Evolutionary conservation across 2,797 vertebrate genomes (phyloP).

Genomic region (Rhinatrema bivittatum): DNA sequence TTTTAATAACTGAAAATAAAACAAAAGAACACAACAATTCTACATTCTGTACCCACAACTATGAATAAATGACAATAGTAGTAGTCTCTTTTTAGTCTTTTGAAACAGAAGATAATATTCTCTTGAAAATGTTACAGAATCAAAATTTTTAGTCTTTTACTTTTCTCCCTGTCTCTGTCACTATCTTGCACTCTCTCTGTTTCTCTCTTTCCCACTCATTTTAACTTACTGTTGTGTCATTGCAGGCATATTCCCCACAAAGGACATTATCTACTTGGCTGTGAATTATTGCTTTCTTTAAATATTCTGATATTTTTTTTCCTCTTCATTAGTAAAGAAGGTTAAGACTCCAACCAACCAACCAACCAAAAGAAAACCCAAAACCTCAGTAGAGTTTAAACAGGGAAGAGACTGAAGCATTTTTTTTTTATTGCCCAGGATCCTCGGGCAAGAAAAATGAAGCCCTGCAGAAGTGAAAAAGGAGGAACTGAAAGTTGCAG

Average conservation of each 20-base stretch:
- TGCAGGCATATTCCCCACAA: slow-evolving; percentile 10
- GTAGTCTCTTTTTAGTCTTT: too few relatives aligned
- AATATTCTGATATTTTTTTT: slow-evolving; percentile 4
- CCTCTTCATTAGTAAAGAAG: slow-evolving; percentile 10
- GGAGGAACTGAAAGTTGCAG: slow-evolving; percentile 26
- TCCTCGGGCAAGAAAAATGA: slow-evolving; percentile 20
- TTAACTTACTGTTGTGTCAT: slow-evolving; percentile 7
- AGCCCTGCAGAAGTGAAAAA: slow-evolving; percentile 21
- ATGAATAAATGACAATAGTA: too few relatives aligned
- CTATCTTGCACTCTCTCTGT: too few relatives aligned
- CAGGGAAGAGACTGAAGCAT: slow-evolving; percentile 12
- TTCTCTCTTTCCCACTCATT: neutral
- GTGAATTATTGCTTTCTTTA: slow-evolving; percentile 6
- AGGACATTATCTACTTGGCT: slow-evolving; percentile 7
- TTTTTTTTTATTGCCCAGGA: slow-evolving; percentile 17
- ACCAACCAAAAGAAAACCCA: too few relatives aligned
- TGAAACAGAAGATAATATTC: too few relatives aligned
- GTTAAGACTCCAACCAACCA: too few relatives aligned
- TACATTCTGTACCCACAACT: too few relatives aligned
- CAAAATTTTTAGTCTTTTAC: too few relatives aligned
- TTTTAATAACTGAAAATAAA: too few relatives aligned
- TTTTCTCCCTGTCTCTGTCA: too few relatives aligned
- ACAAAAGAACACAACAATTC: too few relatives aligned
- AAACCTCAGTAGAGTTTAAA: slow-evolving; percentile 15
- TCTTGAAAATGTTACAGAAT: too few relatives aligned